Evolutionary conservation across 2,888 invertebrate species (phyloP), one percentile per base, ranked within the genome.

Genomic region (Meiosimyza platycephala): DNA sequence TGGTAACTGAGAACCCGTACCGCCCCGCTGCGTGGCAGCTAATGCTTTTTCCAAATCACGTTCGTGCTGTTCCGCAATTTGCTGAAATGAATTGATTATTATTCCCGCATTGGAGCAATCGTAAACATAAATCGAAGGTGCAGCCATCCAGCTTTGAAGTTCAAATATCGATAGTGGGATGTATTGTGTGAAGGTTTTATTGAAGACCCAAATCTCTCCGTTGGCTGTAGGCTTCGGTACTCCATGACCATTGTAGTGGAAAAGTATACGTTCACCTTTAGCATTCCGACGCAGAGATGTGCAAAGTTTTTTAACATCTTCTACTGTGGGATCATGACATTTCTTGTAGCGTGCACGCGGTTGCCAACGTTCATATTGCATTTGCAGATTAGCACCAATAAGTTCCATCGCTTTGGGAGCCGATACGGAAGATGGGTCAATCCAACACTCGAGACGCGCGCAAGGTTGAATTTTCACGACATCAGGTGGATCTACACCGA

Each of bases 131-230:
- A 99, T 97, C 68, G 98, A 98, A 0, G 99, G 99, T 72, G 96
- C 94, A 71, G 98, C 98, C 98, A 99, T 98, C 99, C 99, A 99
- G 62, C 94, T 93, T 90, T 99, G 99, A 74, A 99, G 90, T 89
- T 99, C 99, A 88, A 97, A 99, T 79, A 99, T 93, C 71, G 98
- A 99, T 83, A 99, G 89, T 62, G 99, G 99, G 88, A 99, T 99
- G 90, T 99, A 99, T 89, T 99, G 99, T 5, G 99, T 99, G 87
- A 97, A 99, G 51, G 93, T 95, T 93, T 97, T 92, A 88, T 99
- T 99, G 89, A 99, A 99, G 5, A 99, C 98, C 99, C 99, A 99
- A 81, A 99, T 96, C 90, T 99, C 99, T 11, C 99, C 99, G 88
- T 99, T 99, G 18, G 92, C 90, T 12, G 99, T 99, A 50, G 99